Base-by-base conservation (phyloP, 2,888 invertebrate genomes). In the Acleris holmiana region DNA sequence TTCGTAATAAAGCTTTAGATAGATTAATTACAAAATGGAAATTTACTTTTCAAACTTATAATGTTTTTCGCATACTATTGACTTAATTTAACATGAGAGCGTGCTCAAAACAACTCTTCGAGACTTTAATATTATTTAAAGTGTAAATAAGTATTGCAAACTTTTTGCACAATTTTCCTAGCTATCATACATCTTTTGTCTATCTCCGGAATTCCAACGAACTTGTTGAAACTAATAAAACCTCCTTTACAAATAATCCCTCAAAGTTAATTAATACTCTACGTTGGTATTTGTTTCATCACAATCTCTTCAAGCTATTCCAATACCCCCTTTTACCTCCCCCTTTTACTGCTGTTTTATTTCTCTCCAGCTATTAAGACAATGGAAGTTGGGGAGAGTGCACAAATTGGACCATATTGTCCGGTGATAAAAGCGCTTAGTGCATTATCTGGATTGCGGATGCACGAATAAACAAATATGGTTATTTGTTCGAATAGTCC, bases 281-380 rank as follows among this genome's bases (percentile, higher is more conserved):
- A 5, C 58, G 7, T 47, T 13, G 19, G 41, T 29, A 54, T 59
- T 59, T 59, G 54, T 59, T 59, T 54, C 54, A 54, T 64, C 47
- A 59, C 48, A 44, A 51, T 57, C 23, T 41, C 63, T 53, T 25
- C 41, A 48, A 29, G 64, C 64, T 49, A 18, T 64, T 49, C 54
- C 53, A 59, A 59, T 64, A 53, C 46, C 13, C 29, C 29, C 29
- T 29, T 29, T 44, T 44, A 46, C 40, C 23, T 66, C 61, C 47
- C 65, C 62, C 66, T 76, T 79, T 81, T 78, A 82, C 69, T 76
- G 77, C 76, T 76, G 74, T 83, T 84, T 83, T 82, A 84, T 80
- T 74, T 75, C 76, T 77, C 72, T 65, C 44, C 66, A 48, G 71
- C 77, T 77, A 77, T 80, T 80, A 79, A 72, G 73, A 63, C 69